Evolutionary conservation across 2,797 vertebrate species (phyloP), one percentile per base, ranked within the genome.

Genomic region (Astyanax mexicanus): DNA sequence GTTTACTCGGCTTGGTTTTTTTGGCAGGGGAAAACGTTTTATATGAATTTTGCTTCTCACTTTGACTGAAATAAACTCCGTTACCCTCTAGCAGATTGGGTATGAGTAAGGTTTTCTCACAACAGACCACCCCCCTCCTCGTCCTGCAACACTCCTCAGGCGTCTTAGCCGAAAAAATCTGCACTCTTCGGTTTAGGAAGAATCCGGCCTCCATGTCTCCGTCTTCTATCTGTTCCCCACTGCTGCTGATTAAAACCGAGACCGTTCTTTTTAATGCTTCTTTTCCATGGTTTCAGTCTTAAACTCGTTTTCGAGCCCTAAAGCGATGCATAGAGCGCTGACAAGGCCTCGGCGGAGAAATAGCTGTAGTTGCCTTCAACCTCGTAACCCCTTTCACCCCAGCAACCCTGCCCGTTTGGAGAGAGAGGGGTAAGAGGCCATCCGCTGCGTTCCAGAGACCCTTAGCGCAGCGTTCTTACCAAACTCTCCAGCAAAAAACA

Each of bases 61-160:
- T 83, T 83, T 75, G 78, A 75, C 71, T 78, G 75, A 80, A 78
- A 77, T 83, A 71, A 74, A 72, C 77, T 78, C 83, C 74, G 80
- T 88, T 85, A 68, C 77, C 75, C 78, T 83, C 88, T 82, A 86
- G 88, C 83, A 85, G 83, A 90, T 88, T 89, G 86, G 81, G 79
- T 85, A 88, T 83, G 81, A 82, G 86, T 89, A 84, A 88, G 66
- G 82, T 78, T 87, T 88, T 81, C 55, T 49, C 66, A 72, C 81
- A 81, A 81, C 77, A 84, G 77, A 74, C 69, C 68, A 60, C 70
- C 68, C 54, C 25, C 72, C 77, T 4, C 27, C 38, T 69, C 65
- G 13, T 60, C 29, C 61, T 49, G 69, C 72, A 62, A 12, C 54
- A 17, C 51, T 80, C 67, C 42, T 65, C 45, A 19, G 57, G 67